These are phyloP conservation scores for Argyresthia albistria DNA, from an alignment of 2,888 invertebrate species.

Conservation along the genomic window DNA sequence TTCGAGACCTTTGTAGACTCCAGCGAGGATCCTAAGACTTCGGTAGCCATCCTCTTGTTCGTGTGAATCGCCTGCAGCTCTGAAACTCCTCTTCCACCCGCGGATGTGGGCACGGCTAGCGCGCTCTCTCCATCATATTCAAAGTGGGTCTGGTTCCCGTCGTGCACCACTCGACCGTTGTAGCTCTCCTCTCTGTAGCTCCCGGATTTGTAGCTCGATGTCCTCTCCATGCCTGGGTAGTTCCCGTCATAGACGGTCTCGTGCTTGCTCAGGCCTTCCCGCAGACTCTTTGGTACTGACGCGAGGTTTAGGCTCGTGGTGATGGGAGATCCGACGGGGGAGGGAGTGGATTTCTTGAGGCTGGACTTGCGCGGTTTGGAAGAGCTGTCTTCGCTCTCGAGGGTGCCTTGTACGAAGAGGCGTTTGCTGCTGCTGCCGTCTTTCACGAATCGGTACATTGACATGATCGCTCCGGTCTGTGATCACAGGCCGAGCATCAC, in stretches of 20 bases:
- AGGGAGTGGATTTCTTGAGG: conserved; percentile 58
- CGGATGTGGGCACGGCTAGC: conserved; percentile 52
- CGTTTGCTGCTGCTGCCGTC: conserved; percentile 74
- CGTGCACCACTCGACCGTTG: conserved; percentile 58
- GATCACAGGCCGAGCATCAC: conserved; percentile 47
- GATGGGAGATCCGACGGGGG: conserved; percentile 73
- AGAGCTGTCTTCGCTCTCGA: conserved; percentile 71
- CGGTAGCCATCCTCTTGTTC: conserved; percentile 86
- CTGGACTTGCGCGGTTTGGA: conserved; percentile 64
- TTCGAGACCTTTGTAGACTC: conserved; percentile 88
- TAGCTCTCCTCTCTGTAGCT: conserved; percentile 57
- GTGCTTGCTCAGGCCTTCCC: conserved; percentile 64
- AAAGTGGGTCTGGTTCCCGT: conserved; percentile 65
- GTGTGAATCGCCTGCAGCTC: conserved; percentile 85
- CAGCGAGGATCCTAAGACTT: conserved; percentile 87
- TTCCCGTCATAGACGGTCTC: conserved; percentile 65
- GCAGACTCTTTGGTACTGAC: conserved; percentile 67
- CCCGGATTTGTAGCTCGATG: conserved; percentile 51
- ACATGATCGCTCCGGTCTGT: conserved; percentile 56
- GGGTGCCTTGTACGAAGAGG: conserved; percentile 83
- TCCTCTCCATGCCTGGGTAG: conserved; percentile 57
- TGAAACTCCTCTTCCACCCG: conserved; percentile 58
- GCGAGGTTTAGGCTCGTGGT: conserved; percentile 74
- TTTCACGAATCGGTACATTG: conserved; percentile 87
- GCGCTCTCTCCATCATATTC: conserved; percentile 60